Base-by-base conservation (phyloP, 1,140 invertebrate species). In the Bombus sibiricus region DNA sequence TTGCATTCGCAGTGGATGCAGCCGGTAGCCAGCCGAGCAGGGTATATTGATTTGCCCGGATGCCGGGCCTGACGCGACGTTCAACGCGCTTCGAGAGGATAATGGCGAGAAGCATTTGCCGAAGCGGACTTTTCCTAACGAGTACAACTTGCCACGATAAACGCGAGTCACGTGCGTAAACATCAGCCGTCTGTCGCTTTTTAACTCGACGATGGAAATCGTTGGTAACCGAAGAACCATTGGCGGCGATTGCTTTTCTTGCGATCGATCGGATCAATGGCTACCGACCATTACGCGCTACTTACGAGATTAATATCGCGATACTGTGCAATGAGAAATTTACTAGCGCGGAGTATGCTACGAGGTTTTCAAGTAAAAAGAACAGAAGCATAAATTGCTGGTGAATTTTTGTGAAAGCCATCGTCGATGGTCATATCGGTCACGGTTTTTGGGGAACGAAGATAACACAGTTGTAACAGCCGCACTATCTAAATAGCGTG, bases 1-100 rank as follows among this genome's bases (percentile, higher is more conserved):
- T 88, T 86, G 72, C 62, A 78, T 78, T 90, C 66, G 79, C n/a
- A 87, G 59, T n/a, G 79, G 86, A 84, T 73, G 83, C 69, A 62
- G 62, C 64, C 69, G 59, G 85, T 83, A 53, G 72, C 75, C 59
- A 75, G 81, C 15, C 66, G 81, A 47, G 22, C 59, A 82, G 81
- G 76, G 76, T 53, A 87, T 85, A 85, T 87, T 89, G 88, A 90
- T 89, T 89, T 62, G 53, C 53, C 53, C 34, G 34, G 74, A 59
- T 69, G 72, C 10, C n/a, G 47, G 41, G 41, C 37, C 34, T 64
- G 53, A 8, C 34, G 37, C 34, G 53, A 69, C 66, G 82, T 37
- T 69, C 37, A n/a, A 62, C 66, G 82, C n/a, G 47, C 47, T n/a
- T 79, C 66, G 37, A 80, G 66, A 84, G 83, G 76, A 79, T 77